phyloP scores from a whole-genome alignment of 53 echinoderm and acorn worm genomes.

The Arbacia lixula region DNA sequence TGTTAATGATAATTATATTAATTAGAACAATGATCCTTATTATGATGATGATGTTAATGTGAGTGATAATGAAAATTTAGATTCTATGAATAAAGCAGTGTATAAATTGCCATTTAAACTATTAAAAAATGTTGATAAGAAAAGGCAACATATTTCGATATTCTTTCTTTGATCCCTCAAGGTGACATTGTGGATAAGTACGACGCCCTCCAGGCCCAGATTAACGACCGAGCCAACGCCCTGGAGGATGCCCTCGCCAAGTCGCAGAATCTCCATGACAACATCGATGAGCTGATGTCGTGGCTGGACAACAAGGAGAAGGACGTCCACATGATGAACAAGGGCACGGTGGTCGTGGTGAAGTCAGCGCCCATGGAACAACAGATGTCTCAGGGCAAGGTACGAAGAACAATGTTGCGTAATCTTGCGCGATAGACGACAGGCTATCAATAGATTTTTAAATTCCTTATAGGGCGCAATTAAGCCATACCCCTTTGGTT shows the following conservation, averaged over 20 bases:
- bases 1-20: too few relatives aligned
- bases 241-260: constrained; percentile 89
- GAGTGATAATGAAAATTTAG: too few relatives aligned
- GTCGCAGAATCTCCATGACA: constrained; percentile 91
- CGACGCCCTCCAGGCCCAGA: constrained; percentile 71
- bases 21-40: too few relatives aligned
- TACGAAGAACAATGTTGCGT: too few relatives aligned
- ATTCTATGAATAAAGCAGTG: too few relatives aligned
- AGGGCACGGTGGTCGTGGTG: constrained; percentile 90
- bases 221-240: constrained; percentile 71
- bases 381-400: constrained; percentile 85
- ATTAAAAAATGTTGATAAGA: neutral
- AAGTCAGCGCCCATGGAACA: constrained; percentile 88
- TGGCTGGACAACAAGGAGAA: constrained; percentile 92
- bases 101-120: too few relatives aligned
- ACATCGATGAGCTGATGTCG: constrained; percentile 83
- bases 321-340: constrained; percentile 96
- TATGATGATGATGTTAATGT: too few relatives aligned
- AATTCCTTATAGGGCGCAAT: too few relatives aligned
- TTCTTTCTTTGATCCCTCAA: constrained; percentile 24
- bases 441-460: too few relatives aligned
- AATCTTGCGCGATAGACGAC: too few relatives aligned
- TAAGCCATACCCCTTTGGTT: too few relatives aligned
- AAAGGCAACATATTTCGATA: neutral
- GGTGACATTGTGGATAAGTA: constrained; percentile 86